These are phyloP conservation scores for Microctenopoma stevenorrisi DNA, from an alignment of 2,797 vertebrate genomes.

Conservation along the genomic window DNA sequence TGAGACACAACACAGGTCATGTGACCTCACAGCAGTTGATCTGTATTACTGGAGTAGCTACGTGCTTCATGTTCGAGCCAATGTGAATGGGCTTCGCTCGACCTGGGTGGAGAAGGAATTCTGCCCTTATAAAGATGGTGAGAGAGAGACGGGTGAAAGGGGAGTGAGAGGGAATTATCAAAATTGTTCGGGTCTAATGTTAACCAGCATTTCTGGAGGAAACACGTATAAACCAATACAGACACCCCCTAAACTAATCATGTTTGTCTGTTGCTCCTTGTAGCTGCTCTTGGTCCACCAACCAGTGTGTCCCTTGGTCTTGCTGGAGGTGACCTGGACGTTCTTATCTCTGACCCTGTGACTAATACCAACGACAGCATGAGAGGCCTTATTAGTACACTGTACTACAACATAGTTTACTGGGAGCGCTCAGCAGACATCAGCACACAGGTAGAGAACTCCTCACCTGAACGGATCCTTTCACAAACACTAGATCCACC, in stretches of 20 bases:
- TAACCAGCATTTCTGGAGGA: too few species aligned
- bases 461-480: too few species aligned
- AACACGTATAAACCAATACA: too few species aligned
- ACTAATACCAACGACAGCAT: constrained; percentile 70
- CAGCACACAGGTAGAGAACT: constrained; percentile 53
- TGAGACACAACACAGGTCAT: constrained; percentile 20
- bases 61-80: constrained; percentile 64
- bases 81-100: constrained; percentile 20
- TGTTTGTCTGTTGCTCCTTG: neutral
- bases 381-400: neutral
- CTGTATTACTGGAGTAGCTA: constrained; percentile 65
- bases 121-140: constrained; percentile 79
- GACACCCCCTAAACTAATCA: neutral
- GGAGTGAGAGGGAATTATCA: neutral
- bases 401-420: constrained; percentile 72
- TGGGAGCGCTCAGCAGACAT: constrained; percentile 57
- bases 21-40: constrained; percentile 61
- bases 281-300: constrained; percentile 79
- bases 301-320: constrained; percentile 51
- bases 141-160: constrained; percentile 14
- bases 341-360: constrained; percentile 70
- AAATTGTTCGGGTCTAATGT: too few species aligned
- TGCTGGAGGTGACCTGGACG: constrained; percentile 53
- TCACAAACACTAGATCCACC: neutral
- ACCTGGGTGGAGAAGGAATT: constrained; percentile 65